phyloP scores from a whole-genome alignment of 1,140 invertebrate genomes.

The Lepidurus packardi region DNA sequence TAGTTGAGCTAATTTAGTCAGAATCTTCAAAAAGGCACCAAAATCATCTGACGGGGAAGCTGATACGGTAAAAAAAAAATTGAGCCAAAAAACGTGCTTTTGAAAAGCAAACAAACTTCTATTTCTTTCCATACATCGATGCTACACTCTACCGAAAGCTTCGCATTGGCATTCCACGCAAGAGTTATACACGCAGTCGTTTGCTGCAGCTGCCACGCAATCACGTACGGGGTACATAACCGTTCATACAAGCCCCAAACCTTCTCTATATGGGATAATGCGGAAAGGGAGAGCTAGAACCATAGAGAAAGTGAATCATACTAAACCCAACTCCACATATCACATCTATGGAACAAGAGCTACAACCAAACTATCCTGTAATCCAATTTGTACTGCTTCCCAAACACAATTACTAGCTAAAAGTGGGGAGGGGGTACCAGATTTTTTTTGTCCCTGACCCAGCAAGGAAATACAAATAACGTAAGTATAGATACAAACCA shows the following conservation, averaged over 20 bases:
- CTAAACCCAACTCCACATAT: not conserved
- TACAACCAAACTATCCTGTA: not conserved
- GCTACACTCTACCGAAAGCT: not conserved
- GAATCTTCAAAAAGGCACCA: too few species aligned
- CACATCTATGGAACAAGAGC: not conserved
- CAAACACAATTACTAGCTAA: not conserved
- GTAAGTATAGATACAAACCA: not conserved
- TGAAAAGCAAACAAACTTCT: too few species aligned
- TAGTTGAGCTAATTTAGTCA: too few species aligned
- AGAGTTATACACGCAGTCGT: slow-evolving; percentile 3
- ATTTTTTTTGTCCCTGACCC: not conserved
- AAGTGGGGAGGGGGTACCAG: not conserved
- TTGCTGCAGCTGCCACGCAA: not conserved
- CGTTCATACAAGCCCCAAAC: not conserved
- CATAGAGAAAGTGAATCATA: not conserved
- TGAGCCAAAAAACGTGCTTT: too few species aligned
- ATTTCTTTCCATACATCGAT: not conserved
- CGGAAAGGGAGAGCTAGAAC: not conserved
- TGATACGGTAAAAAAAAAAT: too few species aligned
- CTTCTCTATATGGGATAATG: not conserved
- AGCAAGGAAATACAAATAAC: not conserved
- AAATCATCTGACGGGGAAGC: too few species aligned
- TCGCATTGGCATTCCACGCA: not conserved
- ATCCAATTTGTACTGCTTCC: not conserved
- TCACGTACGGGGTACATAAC: not conserved